Percentiles rank a stretch among this genome's conserved stretches.
These are phyloP conservation scores for Nasonia longicornis DNA, from an alignment of 1,140 invertebrate species.

Conservation along the genomic window DNA sequence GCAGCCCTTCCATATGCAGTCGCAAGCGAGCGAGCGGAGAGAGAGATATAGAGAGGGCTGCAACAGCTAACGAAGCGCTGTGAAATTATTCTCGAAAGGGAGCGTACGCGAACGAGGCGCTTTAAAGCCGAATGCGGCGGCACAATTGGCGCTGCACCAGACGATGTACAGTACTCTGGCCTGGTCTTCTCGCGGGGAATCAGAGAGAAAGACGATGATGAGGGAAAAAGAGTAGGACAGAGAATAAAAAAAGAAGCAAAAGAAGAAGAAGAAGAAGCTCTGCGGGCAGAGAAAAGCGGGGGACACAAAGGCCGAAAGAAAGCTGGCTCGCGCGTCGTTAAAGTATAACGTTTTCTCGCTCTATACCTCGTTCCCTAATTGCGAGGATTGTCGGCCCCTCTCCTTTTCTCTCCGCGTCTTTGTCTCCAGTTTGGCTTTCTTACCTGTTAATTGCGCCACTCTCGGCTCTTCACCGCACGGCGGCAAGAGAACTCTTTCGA, in stretches of 20 bases:
- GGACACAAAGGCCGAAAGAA: conserved; percentile 4
- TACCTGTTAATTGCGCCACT: conserved; percentile 33
- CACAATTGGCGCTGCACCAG: conserved; percentile 13
- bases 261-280: neutral
- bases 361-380: conserved; percentile 39
- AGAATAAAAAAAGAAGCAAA: neutral
- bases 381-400: conserved; percentile 32
- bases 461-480: neutral
- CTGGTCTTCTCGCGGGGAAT: neutral
- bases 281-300: conserved; percentile 11
- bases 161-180: neutral
- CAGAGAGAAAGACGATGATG: neutral
- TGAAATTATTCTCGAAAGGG: conserved; percentile 2
- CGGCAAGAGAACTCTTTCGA: conserved; percentile 20
- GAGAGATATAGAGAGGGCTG: no score
- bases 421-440: conserved; percentile 4
- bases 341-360: conserved; percentile 5
- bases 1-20: neutral
- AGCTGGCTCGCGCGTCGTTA: neutral
- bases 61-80: neutral
- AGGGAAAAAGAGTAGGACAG: neutral
- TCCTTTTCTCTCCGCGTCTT: neutral
- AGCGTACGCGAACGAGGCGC: neutral
- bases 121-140: neutral
- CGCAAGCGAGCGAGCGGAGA: neutral